Percentiles rank a stretch among this genome's conserved stretches.
These are phyloP conservation scores for Pseudois nayaur DNA, from an alignment of 2,113 vertebrate genomes.

Conservation along the genomic window DNA sequence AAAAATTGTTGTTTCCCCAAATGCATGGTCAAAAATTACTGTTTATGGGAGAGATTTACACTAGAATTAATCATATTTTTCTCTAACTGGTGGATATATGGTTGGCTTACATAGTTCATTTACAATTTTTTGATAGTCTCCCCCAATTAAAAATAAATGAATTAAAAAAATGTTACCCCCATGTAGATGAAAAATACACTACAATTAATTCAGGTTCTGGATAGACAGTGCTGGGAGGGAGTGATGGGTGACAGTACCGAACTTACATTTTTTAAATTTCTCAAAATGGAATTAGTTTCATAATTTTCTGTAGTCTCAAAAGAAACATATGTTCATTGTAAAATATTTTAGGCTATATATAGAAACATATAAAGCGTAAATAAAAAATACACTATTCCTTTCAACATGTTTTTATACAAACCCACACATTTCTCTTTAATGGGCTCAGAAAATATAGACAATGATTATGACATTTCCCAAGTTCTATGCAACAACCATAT, in stretches of 20 bases:
- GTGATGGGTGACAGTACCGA: not conserved
- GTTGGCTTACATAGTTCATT: not conserved
- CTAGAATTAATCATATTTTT: not conserved
- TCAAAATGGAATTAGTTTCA: not conserved
- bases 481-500: not conserved
- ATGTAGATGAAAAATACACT: not conserved
- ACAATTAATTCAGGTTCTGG: not conserved
- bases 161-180: not conserved
- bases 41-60: not conserved
- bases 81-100: not conserved
- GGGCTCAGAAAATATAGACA: not conserved
- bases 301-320: conserved; percentile 2
- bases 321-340: not conserved
- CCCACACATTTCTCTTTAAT: not conserved
- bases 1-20: not conserved
- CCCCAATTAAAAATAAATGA: not conserved
- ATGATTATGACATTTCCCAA: not conserved
- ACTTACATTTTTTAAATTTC: not conserved
- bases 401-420: not conserved
- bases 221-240: not conserved
- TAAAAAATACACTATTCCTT: not conserved
- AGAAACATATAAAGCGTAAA: conserved; percentile 8
- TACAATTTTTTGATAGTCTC: not conserved
- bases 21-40: not conserved
- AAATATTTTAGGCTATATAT: conserved; percentile 29